Evolutionary conservation across 64 coral and sea anemone species (phyloP).

Genomic region (Stylophora pistillata): DNA sequence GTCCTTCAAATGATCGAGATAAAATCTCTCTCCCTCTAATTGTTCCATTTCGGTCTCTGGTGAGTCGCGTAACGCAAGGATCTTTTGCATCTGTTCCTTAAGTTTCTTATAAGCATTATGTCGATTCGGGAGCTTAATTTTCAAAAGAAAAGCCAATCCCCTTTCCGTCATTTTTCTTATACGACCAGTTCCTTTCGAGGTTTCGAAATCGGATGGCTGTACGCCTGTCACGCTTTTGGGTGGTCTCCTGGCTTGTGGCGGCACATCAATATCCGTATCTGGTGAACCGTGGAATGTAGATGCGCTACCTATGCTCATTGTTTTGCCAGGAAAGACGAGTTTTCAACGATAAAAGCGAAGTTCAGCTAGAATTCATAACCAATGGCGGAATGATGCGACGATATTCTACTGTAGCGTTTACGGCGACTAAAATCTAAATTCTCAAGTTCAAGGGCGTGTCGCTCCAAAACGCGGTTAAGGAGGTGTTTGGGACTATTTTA

Average conservation of each 20-base stretch:
- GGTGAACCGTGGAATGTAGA: too few species aligned
- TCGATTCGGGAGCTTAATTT: not conserved
- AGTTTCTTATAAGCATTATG: not conserved
- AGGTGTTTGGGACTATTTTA: too few species aligned
- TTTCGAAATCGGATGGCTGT: not conserved
- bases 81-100: constrained; percentile 10
- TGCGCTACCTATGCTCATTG: too few species aligned
- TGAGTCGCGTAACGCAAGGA: not conserved
- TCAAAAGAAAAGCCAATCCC: not conserved
- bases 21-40: constrained; percentile 22
- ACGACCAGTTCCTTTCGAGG: constrained; percentile 3
- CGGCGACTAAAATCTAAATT: too few species aligned
- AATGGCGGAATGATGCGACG: not conserved
- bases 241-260: not conserved
- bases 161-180: constrained; percentile 10
- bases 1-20: too few species aligned
- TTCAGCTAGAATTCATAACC: constrained; percentile 2
- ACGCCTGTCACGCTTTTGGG: constrained; percentile 3
- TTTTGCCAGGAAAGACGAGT: not conserved
- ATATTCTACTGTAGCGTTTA: not conserved
- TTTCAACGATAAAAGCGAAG: not conserved
- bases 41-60: not conserved
- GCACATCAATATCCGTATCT: too few species aligned
- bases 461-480: too few species aligned
- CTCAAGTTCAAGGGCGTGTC: too few species aligned